Conservation (phyloP, 2,888 invertebrate genomes). For the Synanthedon formicaeformis region DNA sequence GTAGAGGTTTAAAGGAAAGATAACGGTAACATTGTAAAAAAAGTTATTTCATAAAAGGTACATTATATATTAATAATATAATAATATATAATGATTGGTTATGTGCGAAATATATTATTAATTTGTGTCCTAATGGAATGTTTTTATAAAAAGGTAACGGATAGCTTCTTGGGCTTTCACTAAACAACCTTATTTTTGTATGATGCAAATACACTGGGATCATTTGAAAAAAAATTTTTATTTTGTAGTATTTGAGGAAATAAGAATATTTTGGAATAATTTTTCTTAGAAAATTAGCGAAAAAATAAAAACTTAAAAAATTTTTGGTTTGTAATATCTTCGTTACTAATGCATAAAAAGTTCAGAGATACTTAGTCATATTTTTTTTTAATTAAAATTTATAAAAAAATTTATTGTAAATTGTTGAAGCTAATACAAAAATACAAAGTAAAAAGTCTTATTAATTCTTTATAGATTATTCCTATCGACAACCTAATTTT, state of each 20-base stretch:
- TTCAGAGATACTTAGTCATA: too few species aligned
- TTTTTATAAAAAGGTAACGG: slow-evolving; percentile 40
- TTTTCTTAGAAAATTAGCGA: background rate
- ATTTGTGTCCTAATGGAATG: slow-evolving; percentile 35
- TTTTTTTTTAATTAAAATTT: too few species aligned
- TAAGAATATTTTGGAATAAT: slow-evolving; percentile 1
- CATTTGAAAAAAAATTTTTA: too few species aligned
- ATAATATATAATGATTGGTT: slow-evolving; percentile 15
- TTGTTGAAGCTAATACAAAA: too few species aligned
- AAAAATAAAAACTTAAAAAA: slow-evolving; percentile 4
- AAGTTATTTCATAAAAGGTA: background rate
- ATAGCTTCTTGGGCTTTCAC: slow-evolving; percentile 61
- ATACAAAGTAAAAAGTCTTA: too few species aligned
- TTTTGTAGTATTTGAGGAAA: slow-evolving; percentile 11
- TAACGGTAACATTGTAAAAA: background rate
- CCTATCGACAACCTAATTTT: too few species aligned
- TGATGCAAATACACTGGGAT: slow-evolving; percentile 15
- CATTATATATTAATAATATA: background rate
- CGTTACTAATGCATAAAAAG: too few species aligned
- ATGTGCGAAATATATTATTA: slow-evolving; percentile 2
- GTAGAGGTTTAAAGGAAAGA: background rate
- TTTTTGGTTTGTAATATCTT: too few species aligned
- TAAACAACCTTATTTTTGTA: slow-evolving; percentile 30
- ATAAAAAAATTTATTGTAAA: too few species aligned
- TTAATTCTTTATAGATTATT: too few species aligned